Conservation (phyloP, 1,140 invertebrate species). For the Lysiphlebus fabarum region DNA sequence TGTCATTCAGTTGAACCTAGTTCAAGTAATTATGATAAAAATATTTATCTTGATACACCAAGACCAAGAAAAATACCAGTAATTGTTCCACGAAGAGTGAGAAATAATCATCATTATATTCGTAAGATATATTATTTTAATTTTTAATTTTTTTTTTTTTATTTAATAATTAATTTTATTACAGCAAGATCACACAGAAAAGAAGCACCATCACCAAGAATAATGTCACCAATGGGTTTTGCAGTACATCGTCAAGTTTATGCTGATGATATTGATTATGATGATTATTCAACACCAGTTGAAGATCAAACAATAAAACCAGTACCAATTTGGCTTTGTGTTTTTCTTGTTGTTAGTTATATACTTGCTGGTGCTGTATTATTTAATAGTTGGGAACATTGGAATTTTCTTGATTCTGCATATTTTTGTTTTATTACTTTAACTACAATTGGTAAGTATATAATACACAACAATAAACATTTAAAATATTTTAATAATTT, state of each 20-base stretch:
- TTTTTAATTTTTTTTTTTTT: not conserved
- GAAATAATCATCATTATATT: conserved; percentile 35
- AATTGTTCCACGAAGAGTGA: conserved; percentile 29
- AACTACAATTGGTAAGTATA: conserved; percentile 80
- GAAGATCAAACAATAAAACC: conserved; percentile 60
- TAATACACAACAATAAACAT: not conserved
- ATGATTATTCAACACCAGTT: conserved; percentile 16
- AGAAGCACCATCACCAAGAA: conserved; percentile 57
- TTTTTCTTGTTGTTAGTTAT: conserved; percentile 84
- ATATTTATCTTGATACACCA: conserved; percentile 38
- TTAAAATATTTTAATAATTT: not conserved
- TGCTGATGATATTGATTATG: conserved; percentile 55
- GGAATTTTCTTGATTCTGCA: conserved; percentile 85
- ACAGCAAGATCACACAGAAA: conserved; percentile 43
- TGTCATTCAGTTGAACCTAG: conserved; percentile 39
- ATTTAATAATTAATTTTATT: conserved; percentile 5
- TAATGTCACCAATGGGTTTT: conserved; percentile 69
- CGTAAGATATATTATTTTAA: conserved; percentile 31
- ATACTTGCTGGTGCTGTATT: conserved; percentile 84
- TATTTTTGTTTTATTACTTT: conserved; percentile 96
- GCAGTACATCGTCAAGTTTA: conserved; percentile 60
- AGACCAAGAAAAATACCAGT: conserved; percentile 29
- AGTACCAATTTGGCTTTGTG: conserved; percentile 88
- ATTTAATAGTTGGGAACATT: conserved; percentile 83
- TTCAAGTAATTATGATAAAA: conserved; percentile 29